Evolutionary conservation across 1,140 invertebrate genomes (phyloP).

Genomic region (Augochlora pura): DNA sequence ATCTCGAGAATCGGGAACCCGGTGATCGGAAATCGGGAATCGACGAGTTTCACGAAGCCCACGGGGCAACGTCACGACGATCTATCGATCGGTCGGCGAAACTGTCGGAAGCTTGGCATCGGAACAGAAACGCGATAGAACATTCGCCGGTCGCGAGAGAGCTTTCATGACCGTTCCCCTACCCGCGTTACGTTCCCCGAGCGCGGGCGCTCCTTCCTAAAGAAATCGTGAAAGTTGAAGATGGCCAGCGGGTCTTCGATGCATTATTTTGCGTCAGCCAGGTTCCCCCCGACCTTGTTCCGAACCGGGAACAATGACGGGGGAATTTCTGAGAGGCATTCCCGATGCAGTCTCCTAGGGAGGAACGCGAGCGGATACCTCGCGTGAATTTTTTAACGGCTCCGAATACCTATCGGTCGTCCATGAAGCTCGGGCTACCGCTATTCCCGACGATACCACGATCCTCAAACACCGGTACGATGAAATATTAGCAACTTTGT

Average conservation of each 20-base stretch:
- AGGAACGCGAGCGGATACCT: neutral
- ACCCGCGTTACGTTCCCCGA: neutral
- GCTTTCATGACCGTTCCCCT: neutral
- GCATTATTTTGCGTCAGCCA: neutral
- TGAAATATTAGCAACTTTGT: neutral
- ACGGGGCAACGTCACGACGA: constrained; percentile 13
- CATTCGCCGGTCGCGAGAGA: neutral
- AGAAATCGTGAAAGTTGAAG: neutral
- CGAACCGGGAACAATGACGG: constrained; percentile 9
- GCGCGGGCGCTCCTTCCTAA: neutral
- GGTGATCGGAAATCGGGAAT: neutral
- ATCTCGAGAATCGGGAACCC: no score
- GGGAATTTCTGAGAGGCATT: constrained; percentile 19
- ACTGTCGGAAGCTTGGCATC: neutral
- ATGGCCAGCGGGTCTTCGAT: neutral
- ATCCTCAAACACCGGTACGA: neutral
- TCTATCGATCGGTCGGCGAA: neutral
- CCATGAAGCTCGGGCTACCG: neutral
- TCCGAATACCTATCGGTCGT: neutral
- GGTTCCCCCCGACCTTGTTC: neutral
- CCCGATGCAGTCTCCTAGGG: neutral
- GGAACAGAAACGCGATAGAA: neutral
- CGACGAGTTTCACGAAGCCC: neutral
- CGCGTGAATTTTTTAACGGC: constrained; percentile 33
- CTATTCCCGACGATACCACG: neutral